Base-by-base conservation (phyloP, 2,888 invertebrate species). In the Hirtodrosophila alboralis region DNA sequence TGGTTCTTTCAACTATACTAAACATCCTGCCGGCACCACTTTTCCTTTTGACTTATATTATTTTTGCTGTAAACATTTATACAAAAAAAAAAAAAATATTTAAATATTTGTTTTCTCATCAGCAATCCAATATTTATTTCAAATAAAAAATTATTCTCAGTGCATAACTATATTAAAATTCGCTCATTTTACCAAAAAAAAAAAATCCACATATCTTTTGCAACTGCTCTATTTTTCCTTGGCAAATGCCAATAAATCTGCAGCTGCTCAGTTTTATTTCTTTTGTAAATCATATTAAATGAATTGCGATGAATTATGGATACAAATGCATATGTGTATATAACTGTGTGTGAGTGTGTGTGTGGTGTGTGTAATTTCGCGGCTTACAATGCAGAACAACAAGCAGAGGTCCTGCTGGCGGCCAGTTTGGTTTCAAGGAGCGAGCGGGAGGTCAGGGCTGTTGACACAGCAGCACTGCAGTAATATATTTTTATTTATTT, bases 241-340 rank as follows among this genome's bases (percentile, higher is more conserved):
- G 58, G 62, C 58, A 62, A 64, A 64, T 53, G 62, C 66, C 74
- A 63, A 70, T 75, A 75, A 75, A 75, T 74, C 59, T 54, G 62
- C 41, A 26, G 37, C 51, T 70, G 77, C 60, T 57, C 70, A 68
- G 68, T 71, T 81, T 72, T 72, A 70, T 70, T 70, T 73, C 70
- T 72, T 75, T 75, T 75, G 72, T 75, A 75, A 83, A 81, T 86
- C 86, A 84, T 76, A 76, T 85, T 79, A 79, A 81, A 75, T 72
- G 80, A 85, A 81, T 81, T 84, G 72, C 84, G 51, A 85, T 85
- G 74, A 81, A 64, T 79, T 79, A 85, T 84, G 51, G 49, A 68
- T 68, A 51, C 53, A 54, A 79, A 57, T 60, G 59, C 66, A 84
- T 69, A 63, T 68, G 53, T 64, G 30, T 9, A 13, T 14, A 27